A percentile compares a stretch with the other conserved stretches of the same genome.
Conservation (phyloP, 2,797 vertebrate genomes). For the Pangasius djambal region DNA sequence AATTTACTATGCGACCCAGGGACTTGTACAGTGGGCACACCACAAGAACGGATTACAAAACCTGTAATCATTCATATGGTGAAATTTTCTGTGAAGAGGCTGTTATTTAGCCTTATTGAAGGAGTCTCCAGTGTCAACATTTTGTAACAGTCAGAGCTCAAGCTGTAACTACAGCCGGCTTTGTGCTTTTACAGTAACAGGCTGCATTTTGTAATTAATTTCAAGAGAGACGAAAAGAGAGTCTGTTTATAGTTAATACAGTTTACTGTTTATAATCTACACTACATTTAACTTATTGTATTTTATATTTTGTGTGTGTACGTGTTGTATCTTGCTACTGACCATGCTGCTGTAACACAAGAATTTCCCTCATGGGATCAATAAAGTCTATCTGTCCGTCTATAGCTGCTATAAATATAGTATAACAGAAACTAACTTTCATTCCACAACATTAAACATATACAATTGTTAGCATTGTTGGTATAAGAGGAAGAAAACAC, state of each 20-base stretch:
- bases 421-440: neutral
- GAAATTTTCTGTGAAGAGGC: neutral
- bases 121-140: neutral
- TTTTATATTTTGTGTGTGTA: no score
- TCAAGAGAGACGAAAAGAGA: neutral
- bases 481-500: neutral
- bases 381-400: no score
- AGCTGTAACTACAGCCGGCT: neutral
- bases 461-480: neutral
- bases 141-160: neutral
- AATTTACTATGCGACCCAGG: neutral
- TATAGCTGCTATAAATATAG: neutral
- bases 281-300: no score
- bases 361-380: no score
- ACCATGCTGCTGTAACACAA: no score
- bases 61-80: neutral
- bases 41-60: neutral
- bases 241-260: no score
- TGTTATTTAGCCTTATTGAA: neutral
- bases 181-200: neutral
- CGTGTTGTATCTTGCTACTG: no score
- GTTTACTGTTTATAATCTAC: no score
- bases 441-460: neutral
- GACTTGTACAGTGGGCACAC: neutral
- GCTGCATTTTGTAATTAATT: neutral